Evolutionary conservation across 2,888 invertebrate species (phyloP), one percentile per base, ranked within the genome.

Genomic region (Hirtodrosophila duncani): DNA sequence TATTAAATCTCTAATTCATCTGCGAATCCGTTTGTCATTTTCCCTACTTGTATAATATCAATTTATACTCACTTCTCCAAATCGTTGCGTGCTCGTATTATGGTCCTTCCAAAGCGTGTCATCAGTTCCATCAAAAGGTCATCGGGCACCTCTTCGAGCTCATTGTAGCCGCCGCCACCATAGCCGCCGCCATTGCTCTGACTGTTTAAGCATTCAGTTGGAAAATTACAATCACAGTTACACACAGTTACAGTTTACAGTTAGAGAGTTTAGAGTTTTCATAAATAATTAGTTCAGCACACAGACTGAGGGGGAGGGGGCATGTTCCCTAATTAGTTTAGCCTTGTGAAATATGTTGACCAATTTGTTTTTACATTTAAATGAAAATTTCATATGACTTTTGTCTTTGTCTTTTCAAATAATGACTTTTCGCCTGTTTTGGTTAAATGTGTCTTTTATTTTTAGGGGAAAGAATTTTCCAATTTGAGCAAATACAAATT

Each of bases 1-100:
- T n/a, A n/a, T n/a, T n/a, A n/a, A n/a, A n/a, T n/a, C n/a, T n/a
- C n/a, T n/a, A n/a, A n/a, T n/a, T n/a, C n/a, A n/a, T n/a, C n/a
- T n/a, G n/a, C n/a, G n/a, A n/a, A n/a, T n/a, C n/a, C n/a, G n/a
- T n/a, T n/a, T n/a, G n/a, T n/a, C n/a, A n/a, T n/a, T n/a, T n/a
- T n/a, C n/a, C n/a, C n/a, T n/a, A n/a, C n/a, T n/a, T n/a, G n/a
- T n/a, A n/a, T n/a, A n/a, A n/a, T 33, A 16, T 20, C 11, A 31
- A 17, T 33, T 9, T 7, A 13, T 31, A 89, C 92, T 90, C 87
- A 94, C 94, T 91, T 93, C 87, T 93, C 93, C 86, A 93, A 89
- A 85, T 93, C 93, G 85, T 93, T 93, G 82, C 91, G 91, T 81
- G 93, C 92, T 67, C 92, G 90, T 80, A 93, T 90, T 62, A 94